Conservation (phyloP, 2,113 vertebrate species). For the Dipodomys merriami region DNA sequence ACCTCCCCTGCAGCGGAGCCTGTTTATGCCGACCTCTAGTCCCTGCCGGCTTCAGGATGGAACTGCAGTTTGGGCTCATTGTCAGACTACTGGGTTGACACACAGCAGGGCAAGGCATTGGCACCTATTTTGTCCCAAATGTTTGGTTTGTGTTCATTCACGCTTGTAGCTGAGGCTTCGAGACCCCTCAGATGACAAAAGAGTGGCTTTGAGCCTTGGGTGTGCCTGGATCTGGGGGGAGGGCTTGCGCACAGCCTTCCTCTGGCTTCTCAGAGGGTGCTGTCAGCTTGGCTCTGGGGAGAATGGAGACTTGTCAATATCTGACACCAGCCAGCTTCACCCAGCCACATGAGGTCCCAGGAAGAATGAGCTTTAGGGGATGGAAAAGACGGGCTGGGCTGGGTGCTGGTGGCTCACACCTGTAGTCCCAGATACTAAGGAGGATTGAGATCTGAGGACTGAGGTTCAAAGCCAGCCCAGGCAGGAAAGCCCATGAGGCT, state of each 20-base stretch:
- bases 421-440: no score
- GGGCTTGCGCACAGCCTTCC: no score
- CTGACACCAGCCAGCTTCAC: not conserved
- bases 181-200: not conserved
- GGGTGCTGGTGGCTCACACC: no score
- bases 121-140: not conserved
- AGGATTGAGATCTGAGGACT: no score
- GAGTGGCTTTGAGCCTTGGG: not conserved
- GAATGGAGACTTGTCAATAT: not conserved
- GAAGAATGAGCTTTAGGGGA: not conserved
- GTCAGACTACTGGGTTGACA: no score
- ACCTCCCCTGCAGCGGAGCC: not conserved
- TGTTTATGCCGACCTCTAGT: rapidly evolving
- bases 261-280: not conserved
- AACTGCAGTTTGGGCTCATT: no score
- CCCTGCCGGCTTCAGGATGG: not conserved
- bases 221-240: not conserved
- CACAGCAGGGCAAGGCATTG: not conserved
- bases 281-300: not conserved
- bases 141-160: not conserved
- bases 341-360: no score
- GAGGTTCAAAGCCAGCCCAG: no score
- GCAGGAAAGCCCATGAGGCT: no score
- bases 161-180: not conserved
- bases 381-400: no score